Evolutionary conservation across 2,797 vertebrate genomes (phyloP), one percentile per base, ranked within the genome.

Genomic region (Phalanger gymnotis): DNA sequence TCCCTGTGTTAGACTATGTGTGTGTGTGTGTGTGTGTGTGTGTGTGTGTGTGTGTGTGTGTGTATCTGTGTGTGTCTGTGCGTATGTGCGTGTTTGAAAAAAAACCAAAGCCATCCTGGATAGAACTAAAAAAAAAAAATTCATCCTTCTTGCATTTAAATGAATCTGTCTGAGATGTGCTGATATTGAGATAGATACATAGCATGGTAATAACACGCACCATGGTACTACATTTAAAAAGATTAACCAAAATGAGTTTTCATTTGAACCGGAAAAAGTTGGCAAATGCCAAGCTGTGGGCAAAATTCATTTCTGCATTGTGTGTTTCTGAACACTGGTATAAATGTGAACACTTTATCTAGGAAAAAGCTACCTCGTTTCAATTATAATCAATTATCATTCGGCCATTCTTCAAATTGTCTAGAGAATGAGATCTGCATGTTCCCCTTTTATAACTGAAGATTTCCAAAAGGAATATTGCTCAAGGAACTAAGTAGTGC

Each of bases 301-400:
- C 81, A 95, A 54, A n/a, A 58, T 91, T 96, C 92, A 91, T 73
- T 89, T 95, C 95, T 97, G 57, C 96, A 95, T 95, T 95, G 93
- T 93, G 96, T 54, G 97, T 96, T 81, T 95, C 91, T 81, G 91
- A 97, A 95, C 90, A 96, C 25, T 90, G 94, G 90, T 91, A 54
- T 54, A 95, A 96, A 91, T 96, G 94, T 97, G 96, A 96, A 90
- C 40, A 27, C 73, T 94, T 66, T 94, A 92, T 97, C n/a, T 97
- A 96, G 94, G 96, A 96, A 93, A 91, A 95, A 96, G 92, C 81
- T 73, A 95, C 90, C 22, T 54, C 55, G 53, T 95, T 95, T 97
- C 97, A 96, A 91, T 97, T 96, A 96, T 90, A 95, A 91, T 90
- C 96, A 95, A 95, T 97, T 97, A 87, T 55, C 54, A 92, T 54